Evolutionary conservation across 2,113 vertebrate species (phyloP), one percentile per base, ranked within the genome.

Genomic region (Thunnus thynnus): DNA sequence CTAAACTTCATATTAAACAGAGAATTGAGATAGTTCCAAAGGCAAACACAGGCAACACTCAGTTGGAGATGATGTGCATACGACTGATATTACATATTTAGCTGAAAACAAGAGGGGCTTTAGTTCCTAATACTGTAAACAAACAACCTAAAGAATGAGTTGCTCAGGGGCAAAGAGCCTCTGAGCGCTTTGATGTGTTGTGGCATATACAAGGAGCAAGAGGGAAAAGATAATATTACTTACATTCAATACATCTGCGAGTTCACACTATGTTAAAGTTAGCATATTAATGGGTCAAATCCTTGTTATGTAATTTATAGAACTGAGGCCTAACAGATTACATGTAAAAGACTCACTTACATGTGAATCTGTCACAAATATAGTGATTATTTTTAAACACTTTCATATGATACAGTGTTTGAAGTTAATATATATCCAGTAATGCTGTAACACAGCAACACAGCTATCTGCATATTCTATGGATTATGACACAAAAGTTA

Each of bases 1-100:
- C 36, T 41, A 41, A 41, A 41, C 65, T 60, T 44, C 11, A 18
- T 78, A 36, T 68, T 60, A 60, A 78, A 69, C 56, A 78, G 65
- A 61, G 57, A 44, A 20, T 8, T 25, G 46, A 17, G 27, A 17
- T 9, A 13, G 27, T 16, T 72, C 61, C 69, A 44, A 41, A 27
- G 77, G 52, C 30, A 65, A 52, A 68, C 25, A 56, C 44, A 30
- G 5, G 3, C 3, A 14, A 16, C 14, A 18, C 47, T 62, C 17
- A 51, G 25, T 9, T 18, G 30, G 13, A 32, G 13, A 55, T 16
- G 51, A 2, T 52, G 25, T 30, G 27, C 32, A n/a, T 20, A 51
- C 52, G 36, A 41, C 36, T 41, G 36, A 36, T 36, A 36, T 36
- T n/a, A 20, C 65, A 51, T 67, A 18, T 67, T n/a, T 50, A 36